These are phyloP conservation scores for Notothenia rossii DNA, from an alignment of 2,113 vertebrate genomes.

Conservation along the genomic window DNA sequence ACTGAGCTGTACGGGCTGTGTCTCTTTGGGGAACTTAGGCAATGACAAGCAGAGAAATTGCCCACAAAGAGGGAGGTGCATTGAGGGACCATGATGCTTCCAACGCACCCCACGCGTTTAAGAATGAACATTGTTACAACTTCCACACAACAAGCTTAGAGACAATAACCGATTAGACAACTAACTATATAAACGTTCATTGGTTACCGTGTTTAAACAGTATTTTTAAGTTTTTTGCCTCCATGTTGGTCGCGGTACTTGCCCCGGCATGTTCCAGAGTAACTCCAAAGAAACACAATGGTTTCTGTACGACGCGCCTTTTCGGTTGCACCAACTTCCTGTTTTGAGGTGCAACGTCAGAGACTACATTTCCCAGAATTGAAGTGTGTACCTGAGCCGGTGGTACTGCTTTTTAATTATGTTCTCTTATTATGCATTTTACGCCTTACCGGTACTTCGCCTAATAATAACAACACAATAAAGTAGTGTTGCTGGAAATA, in stretches of 20 bases:
- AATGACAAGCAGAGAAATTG: conserved; percentile 78
- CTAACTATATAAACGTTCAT: not conserved
- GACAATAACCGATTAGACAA: not conserved
- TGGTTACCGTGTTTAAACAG: not conserved
- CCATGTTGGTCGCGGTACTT: conserved; percentile 27
- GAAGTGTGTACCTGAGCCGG: not conserved
- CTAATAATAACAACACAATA: not conserved
- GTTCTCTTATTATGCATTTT: not conserved
- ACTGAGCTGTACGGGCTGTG: conserved; percentile 87
- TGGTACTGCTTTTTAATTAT: not conserved
- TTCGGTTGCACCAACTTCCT: conserved; percentile 19
- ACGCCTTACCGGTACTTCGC: accelerated
- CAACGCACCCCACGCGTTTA: conserved; percentile 45
- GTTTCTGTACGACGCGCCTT: conserved; percentile 56
- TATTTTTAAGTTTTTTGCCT: not conserved
- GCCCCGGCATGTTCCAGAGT: conserved; percentile 41
- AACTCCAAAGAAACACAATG: not conserved
- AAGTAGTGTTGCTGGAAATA: not conserved
- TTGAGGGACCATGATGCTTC: conserved; percentile 35
- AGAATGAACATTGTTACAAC: conserved; percentile 67
- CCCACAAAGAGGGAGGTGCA: conserved; percentile 38
- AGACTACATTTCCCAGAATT: conserved; percentile 71
- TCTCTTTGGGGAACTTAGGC: conserved; percentile 79
- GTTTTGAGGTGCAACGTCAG: not conserved
- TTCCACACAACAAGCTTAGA: not conserved